These are phyloP conservation scores for Pampus argenteus DNA, from an alignment of 2,797 vertebrate genomes.

Conservation along the genomic window DNA sequence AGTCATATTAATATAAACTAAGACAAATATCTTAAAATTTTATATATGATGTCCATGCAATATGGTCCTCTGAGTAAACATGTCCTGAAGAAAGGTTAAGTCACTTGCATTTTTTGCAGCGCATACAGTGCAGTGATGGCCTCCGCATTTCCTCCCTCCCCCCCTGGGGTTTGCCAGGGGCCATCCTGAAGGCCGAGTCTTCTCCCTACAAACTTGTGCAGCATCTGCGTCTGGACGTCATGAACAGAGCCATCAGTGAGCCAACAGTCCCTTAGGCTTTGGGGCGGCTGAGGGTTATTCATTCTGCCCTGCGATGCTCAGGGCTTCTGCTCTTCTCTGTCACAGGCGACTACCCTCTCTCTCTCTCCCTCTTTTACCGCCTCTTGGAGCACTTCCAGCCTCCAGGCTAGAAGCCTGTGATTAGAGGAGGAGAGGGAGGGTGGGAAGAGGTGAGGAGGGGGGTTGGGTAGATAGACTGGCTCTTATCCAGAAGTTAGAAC, in stretches of 20 bases:
- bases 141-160: slow-evolving; percentile 31
- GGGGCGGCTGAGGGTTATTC: slow-evolving; percentile 48
- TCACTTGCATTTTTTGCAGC: slow-evolving; percentile 43
- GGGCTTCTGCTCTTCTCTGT: slow-evolving; percentile 46
- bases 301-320: slow-evolving; percentile 46
- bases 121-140: slow-evolving; percentile 18
- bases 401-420: slow-evolving; percentile 55
- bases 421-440: slow-evolving; percentile 27
- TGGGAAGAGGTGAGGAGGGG: slow-evolving; percentile 25
- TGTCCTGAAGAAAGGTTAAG: not conserved
- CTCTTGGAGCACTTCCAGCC: slow-evolving; percentile 55
- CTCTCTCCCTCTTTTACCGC: not conserved
- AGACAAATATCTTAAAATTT: not conserved
- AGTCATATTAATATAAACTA: not conserved
- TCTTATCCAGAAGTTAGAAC: slow-evolving; percentile 41
- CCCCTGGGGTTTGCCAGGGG: slow-evolving; percentile 32
- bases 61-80: not conserved
- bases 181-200: slow-evolving; percentile 36
- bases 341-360: slow-evolving; percentile 22
- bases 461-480: slow-evolving; percentile 51
- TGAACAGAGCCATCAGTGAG: slow-evolving; percentile 51
- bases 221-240: slow-evolving; percentile 65
- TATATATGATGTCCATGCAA: not conserved
- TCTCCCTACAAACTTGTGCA: slow-evolving; percentile 47
- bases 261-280: slow-evolving; percentile 48